phyloP scores from a whole-genome alignment of 1,140 invertebrate genomes.

The Cotesia glomerata region DNA sequence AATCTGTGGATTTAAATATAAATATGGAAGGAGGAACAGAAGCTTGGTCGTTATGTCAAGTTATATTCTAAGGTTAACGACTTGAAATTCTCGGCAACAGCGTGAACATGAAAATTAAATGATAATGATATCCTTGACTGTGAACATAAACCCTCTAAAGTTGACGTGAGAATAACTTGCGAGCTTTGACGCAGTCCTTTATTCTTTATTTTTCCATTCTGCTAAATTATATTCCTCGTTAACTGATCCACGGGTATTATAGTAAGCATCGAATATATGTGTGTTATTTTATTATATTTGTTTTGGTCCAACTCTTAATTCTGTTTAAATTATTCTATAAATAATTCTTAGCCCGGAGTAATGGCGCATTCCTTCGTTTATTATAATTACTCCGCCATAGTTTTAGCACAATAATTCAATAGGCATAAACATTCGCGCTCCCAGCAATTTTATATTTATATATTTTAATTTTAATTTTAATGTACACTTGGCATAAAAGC shows the following conservation, averaged over 20 bases:
- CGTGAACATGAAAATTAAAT: conserved; percentile 49
- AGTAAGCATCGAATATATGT: conserved; percentile 19
- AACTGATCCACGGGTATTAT: conserved; percentile 22
- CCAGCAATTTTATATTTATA: too few species aligned
- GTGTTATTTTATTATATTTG: not conserved
- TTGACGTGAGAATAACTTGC: conserved; percentile 16
- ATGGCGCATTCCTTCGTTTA: too few species aligned
- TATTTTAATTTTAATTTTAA: too few species aligned
- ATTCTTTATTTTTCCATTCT: conserved; percentile 2
- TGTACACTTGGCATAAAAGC: too few species aligned
- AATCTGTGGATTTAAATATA: conserved; percentile 55
- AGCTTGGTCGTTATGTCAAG: conserved; percentile 38
- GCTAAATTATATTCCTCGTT: conserved; percentile 42
- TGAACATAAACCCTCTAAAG: conserved; percentile 16
- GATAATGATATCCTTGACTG: conserved; percentile 53
- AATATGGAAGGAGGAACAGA: conserved; percentile 36
- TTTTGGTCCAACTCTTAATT: too few species aligned
- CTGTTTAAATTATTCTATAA: not conserved
- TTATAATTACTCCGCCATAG: too few species aligned
- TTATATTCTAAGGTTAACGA: conserved; percentile 43
- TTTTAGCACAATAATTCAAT: too few species aligned
- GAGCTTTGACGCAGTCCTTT: not conserved
- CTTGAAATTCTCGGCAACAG: conserved; percentile 36
- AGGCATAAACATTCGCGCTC: too few species aligned
- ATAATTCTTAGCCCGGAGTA: not conserved